These are phyloP conservation scores for Anoplius nigerrimus DNA, from an alignment of 2,888 invertebrate genomes.

Conservation along the genomic window DNA sequence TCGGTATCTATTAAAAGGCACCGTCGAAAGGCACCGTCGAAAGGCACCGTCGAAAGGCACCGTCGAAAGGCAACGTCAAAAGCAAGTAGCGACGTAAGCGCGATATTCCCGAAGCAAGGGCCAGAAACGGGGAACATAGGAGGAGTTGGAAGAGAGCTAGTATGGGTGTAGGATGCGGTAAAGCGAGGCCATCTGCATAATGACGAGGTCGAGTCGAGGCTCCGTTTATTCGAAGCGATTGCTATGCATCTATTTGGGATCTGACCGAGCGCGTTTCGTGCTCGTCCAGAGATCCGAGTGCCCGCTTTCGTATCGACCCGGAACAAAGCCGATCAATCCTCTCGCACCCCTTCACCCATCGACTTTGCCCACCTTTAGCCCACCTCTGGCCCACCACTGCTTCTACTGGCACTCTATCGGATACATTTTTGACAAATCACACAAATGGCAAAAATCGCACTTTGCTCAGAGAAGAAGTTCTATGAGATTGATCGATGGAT, in stretches of 20 bases:
- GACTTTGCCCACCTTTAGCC: not conserved
- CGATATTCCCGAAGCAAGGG: conserved; percentile 35
- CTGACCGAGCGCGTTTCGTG: conserved; percentile 9
- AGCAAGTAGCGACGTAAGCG: conserved; percentile 39
- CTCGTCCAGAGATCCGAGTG: not conserved
- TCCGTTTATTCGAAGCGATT: conserved; percentile 55
- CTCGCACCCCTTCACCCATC: not conserved
- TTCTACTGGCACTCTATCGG: too few species aligned
- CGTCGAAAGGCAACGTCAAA: conserved; percentile 31
- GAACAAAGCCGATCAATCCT: conserved; percentile 35
- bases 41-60: conserved; percentile 34
- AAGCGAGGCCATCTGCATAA: conserved; percentile 56
- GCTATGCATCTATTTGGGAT: conserved; percentile 38
- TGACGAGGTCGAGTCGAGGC: conserved; percentile 52
- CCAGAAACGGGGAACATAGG: conserved; percentile 15
- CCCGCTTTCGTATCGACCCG: conserved; percentile 43
- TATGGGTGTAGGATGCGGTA: conserved; percentile 44
- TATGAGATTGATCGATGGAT: too few species aligned
- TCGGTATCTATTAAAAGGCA: too few species aligned
- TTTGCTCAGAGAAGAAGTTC: too few species aligned
- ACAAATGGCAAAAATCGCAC: too few species aligned
- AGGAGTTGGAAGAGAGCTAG: conserved; percentile 22
- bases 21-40: conserved; percentile 30
- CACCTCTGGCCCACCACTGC: too few species aligned
- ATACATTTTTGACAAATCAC: too few species aligned